Evolutionary conservation across 2,113 vertebrate genomes (phyloP).

Genomic region (Phoxinus phoxinus): DNA sequence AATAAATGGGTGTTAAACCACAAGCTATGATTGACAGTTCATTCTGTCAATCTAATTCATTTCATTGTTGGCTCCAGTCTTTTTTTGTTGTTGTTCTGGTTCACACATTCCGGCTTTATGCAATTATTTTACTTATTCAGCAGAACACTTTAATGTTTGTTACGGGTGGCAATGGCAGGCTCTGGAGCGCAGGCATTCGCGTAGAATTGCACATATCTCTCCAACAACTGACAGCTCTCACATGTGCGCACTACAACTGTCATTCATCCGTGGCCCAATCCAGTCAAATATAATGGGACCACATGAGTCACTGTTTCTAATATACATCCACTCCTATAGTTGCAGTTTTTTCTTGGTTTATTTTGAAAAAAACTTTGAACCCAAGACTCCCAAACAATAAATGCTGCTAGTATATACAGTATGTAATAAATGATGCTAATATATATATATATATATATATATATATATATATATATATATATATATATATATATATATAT

Average conservation of each 20-base stretch:
- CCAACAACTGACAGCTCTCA: slow-evolving; percentile 3
- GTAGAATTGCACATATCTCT: neutral
- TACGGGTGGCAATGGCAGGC: neutral
- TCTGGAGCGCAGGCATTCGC: neutral
- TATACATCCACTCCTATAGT: neutral
- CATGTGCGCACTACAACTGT: neutral
- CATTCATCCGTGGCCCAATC: slow-evolving; percentile 7
- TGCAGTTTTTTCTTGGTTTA: neutral
- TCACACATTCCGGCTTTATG: neutral
- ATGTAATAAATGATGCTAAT: too few relatives aligned
- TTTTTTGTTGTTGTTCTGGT: neutral
- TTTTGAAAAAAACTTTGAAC: neutral
- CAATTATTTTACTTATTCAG: neutral
- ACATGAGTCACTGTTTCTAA: neutral
- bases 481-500: too few relatives aligned
- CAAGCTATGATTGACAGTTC: neutral
- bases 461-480: too few relatives aligned
- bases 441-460: too few relatives aligned
- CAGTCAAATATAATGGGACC: neutral
- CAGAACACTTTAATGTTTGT: neutral
- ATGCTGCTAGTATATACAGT: too few relatives aligned
- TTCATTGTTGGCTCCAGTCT: neutral
- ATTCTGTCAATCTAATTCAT: neutral
- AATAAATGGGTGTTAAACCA: neutral
- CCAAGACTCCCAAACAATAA: neutral